These are phyloP conservation scores for Drosophila rufa DNA, from an alignment of 1,140 invertebrate species.

Conservation along the genomic window DNA sequence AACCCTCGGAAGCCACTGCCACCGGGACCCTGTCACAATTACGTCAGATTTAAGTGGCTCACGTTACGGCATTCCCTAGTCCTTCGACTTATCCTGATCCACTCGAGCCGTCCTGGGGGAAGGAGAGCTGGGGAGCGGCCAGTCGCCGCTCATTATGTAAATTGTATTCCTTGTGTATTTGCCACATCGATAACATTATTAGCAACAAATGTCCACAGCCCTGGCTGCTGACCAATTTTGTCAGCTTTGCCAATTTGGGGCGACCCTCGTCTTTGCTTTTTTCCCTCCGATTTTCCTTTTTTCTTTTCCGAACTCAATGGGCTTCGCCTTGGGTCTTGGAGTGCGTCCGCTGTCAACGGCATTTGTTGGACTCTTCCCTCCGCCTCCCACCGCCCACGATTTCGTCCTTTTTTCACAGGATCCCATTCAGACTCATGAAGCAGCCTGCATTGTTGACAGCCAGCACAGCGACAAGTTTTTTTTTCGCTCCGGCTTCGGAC, in stretches of 20 bases:
- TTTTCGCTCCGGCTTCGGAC: slow-evolving; percentile 47
- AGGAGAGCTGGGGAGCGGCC: background rate
- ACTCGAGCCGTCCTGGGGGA: slow-evolving; percentile 10
- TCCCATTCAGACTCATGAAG: slow-evolving; percentile 69
- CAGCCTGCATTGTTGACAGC: slow-evolving; percentile 70
- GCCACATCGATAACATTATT: slow-evolving; percentile 79
- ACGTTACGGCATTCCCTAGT: slow-evolving; percentile 1
- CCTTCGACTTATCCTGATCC: slow-evolving; percentile 22
- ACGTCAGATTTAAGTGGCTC: slow-evolving; percentile 16
- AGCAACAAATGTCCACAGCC: slow-evolving; percentile 67
- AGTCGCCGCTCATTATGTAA: slow-evolving; percentile 48
- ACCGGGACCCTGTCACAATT: background rate
- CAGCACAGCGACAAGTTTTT: slow-evolving; percentile 46
- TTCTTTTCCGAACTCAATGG: slow-evolving; percentile 47
- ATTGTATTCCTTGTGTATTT: slow-evolving; percentile 53
- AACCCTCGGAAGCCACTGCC: background rate
- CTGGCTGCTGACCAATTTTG: slow-evolving; percentile 61
- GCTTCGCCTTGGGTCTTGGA: slow-evolving; percentile 42
- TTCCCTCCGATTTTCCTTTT: slow-evolving; percentile 16
- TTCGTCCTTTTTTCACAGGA: background rate
- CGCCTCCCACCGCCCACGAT: background rate
- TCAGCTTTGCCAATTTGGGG: slow-evolving; percentile 69
- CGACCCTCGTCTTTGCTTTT: slow-evolving; percentile 64
- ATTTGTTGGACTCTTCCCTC: slow-evolving; percentile 69
- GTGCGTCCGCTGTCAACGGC: slow-evolving; percentile 76